A percentile compares a stretch with the other conserved stretches of the same genome.
Conservation (phyloP, 2,113 vertebrate species). For the Urocynchramus pylzowi region DNA sequence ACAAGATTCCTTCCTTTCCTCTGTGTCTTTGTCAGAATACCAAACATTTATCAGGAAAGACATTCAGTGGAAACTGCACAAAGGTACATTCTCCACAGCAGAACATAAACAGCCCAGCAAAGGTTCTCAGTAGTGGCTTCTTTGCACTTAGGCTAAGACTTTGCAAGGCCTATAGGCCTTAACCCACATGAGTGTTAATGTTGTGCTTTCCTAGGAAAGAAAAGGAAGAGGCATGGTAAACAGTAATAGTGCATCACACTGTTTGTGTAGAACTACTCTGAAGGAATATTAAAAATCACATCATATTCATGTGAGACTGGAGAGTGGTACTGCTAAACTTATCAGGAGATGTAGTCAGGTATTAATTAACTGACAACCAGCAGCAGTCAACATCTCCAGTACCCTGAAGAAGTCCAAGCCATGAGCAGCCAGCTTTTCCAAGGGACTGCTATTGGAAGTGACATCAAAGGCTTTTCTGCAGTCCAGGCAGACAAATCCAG, state of each 20-base stretch:
- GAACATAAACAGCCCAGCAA: background rate
- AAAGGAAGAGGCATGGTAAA: background rate
- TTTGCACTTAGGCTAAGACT: background rate
- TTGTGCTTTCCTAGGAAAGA: background rate
- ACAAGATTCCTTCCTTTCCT: background rate
- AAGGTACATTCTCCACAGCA: background rate
- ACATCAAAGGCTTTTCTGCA: background rate
- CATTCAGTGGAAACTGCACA: background rate
- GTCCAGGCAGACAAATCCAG: background rate
- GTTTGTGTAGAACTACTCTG: background rate
- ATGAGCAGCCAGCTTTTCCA: background rate
- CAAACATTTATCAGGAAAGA: background rate
- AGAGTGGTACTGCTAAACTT: background rate
- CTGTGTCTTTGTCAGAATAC: background rate
- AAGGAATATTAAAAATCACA: background rate
- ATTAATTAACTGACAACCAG: background rate
- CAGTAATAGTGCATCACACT: background rate
- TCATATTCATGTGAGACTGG: background rate
- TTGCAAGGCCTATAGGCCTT: background rate
- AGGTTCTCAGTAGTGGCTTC: rapidly evolving
- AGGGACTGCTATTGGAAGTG: background rate
- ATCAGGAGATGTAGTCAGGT: background rate
- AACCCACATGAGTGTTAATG: background rate
- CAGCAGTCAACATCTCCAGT: background rate
- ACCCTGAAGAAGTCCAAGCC: background rate